Base-by-base conservation (phyloP, 2,888 invertebrate genomes). In the Leucania comma region DNA sequence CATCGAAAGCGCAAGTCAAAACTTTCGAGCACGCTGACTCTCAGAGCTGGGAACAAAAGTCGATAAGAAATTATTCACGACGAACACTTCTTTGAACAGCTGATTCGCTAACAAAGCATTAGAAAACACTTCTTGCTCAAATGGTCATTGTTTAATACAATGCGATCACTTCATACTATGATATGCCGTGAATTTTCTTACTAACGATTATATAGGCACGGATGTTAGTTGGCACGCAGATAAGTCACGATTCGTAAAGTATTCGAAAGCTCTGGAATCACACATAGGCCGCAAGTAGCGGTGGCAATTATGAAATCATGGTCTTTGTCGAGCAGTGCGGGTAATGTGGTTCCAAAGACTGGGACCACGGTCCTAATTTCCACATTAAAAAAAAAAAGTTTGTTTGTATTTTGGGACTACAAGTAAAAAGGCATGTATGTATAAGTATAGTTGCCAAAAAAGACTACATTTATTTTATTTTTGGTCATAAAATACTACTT, bases 1-100 rank as follows among this genome's bases (percentile, higher is more conserved):
- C 75, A 79, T 75, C 77, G 89, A 90, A 89, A 89, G 88, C 69
- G 88, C 81, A 88, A 88, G 87, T 87, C 66, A 67, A 79, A 81
- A 86, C 84, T 87, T 87, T 87, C 85, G 80, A 82, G 68, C 68
- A 76, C 66, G 80, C 68, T 54, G 73, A 57, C 68, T 78, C 56
- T 50, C 74, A 14, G 53, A 75, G 83, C 76, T 68, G 76, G 66
- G 75, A 83, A 85, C 82, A 76, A 82, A 82, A 86, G 72, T 83
- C 73, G 64, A 81, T 79, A 83, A 77, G 80, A 82, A 80, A 81
- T 76, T 74, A 75, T 81, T 78, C 80, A 84, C 83, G 84, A 81
- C 76, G 64, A 77, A 75, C 60, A 71, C 77, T 83, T 84, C 80
- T 80, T 81, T 80, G 69, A 74, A 72, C 79, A 83, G 81, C 83